Base-by-base conservation (phyloP, 2,113 vertebrate species). In the Axis porcinus region DNA sequence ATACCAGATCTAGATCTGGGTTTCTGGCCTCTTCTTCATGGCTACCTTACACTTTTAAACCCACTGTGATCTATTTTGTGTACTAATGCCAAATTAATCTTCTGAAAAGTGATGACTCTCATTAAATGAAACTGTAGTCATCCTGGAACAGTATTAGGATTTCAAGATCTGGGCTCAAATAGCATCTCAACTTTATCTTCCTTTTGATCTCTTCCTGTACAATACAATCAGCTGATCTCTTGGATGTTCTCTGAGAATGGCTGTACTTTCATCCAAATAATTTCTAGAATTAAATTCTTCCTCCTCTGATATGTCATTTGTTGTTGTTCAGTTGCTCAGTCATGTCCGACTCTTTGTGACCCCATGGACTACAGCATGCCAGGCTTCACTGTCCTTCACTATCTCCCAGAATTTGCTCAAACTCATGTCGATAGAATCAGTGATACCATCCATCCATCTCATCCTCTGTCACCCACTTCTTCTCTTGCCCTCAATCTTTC, bases 241-340 rank as follows among this genome's bases (percentile, higher is more conserved):
- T 78, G n/a, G 50, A 70, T 70, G 6, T 23, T 87, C 55, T 86
- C 62, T 78, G 74, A 93, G 90, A 13, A 91, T 54, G 40, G 47
- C 40, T 23, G 43, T 23, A 67, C 3, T 84, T 93, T 74, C 23
- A 54, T 84, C 43, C 36, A 83, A 64, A 43, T 67, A 74, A 57
- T 93, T 90, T 93, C 36, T 90, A 57, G 57, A 84, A 87, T 95
- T 57, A 58, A 47, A 84, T 92, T 96, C 82, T 79, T 93, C 57
- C 58, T 81, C 16, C 14, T 45, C 3, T 54, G 40, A 45, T 45
- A 74, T 33, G 52, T 43, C 50, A 10, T 58, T 92, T 70, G 67
- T 70, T 58, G 57, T 58, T 40, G 67, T 40, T 70, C 67, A 70
- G n/a, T 70, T 5, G 5, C 10, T 23, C 67, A 70, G 19, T 23